Base-by-base conservation (phyloP, 2,797 vertebrate genomes). In the Schizothorax lantsangensis region DNA sequence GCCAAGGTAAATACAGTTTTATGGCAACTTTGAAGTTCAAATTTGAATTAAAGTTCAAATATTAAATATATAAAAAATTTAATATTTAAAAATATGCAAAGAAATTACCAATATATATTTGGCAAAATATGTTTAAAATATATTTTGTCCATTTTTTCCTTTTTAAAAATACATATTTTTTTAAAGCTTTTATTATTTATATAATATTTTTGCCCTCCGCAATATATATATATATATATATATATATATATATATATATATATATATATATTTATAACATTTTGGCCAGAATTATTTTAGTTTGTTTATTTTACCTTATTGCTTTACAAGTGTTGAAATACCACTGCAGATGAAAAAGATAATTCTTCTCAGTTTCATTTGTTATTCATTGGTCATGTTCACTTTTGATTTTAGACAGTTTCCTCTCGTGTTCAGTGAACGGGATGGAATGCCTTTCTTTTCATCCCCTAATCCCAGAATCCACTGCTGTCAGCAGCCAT, bases 391-490 rank as follows among this genome's bases (percentile, higher is more conserved):
- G 15, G 5, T 14, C 4, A 12, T 38, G 23, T 57, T 57, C 19
- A 15, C 52, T 33, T 83, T 33, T 7, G 19, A 57, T 33, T 23
- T 83, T 4, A 36, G 15, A 93, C 91, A 93, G 93, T 93, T 92
- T 93, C 92, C 92, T 93, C 91, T 91, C 89, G 88, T 92, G 93
- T 94, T 69, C 40, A 45, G 23, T 49, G 52, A 21, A 95, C 94
- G 92, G 89, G 91, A 90, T 30, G 94, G 94, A 95, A 95, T 95
- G 94, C 92, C 91, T 90, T 89, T 90, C 93, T 91, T 94, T 96
- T 95, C 94, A 95, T 84, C 4, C 81, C 40, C 86, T 96, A 95
- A 95, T 96, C 95, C 94, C 94, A 95, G 94, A 95, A 93, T 93
- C 93, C 92, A 93, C 95, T 94, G 93, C 93, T 95, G 95, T 96